phyloP scores from a whole-genome alignment of 2,797 vertebrate genomes.

The Siniperca undulata region DNA sequence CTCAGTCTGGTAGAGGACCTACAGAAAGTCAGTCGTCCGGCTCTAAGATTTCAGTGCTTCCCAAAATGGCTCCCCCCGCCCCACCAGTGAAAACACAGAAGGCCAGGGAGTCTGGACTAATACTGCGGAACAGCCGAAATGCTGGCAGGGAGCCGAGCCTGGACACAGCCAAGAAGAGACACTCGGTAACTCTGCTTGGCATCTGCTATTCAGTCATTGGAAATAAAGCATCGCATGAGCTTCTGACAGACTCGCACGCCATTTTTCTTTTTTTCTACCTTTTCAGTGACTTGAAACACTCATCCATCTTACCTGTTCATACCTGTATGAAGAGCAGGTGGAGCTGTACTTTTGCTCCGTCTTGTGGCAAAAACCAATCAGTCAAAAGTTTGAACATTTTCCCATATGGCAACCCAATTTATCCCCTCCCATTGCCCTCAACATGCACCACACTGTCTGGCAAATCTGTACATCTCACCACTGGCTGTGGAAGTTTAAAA shows the following conservation, averaged over 20 bases:
- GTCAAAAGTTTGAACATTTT: constrained; percentile 64
- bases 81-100: constrained; percentile 88
- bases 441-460: constrained; percentile 66
- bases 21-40: constrained; percentile 74
- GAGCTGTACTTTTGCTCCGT: constrained; percentile 64
- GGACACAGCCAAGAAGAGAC: constrained; percentile 84
- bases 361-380: constrained; percentile 60
- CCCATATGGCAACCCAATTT: constrained; percentile 52
- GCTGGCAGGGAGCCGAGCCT: constrained; percentile 79
- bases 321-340: constrained; percentile 74
- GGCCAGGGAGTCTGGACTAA: constrained; percentile 86
- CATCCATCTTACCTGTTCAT: constrained; percentile 79
- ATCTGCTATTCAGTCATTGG: constrained; percentile 83
- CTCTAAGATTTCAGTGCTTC: constrained; percentile 73
- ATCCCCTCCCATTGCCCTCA: constrained; percentile 50
- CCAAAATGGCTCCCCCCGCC: constrained; percentile 84
- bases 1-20: constrained; percentile 52
- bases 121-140: constrained; percentile 86
- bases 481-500: constrained; percentile 63
- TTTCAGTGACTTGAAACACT: constrained; percentile 79
- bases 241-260: constrained; percentile 82
- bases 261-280: constrained; percentile 73
- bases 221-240: constrained; percentile 87
- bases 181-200: constrained; percentile 87
- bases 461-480: constrained; percentile 70